Base-by-base conservation (phyloP, 64 coral and sea anemone species). In the Stichodactyla helianthus region DNA sequence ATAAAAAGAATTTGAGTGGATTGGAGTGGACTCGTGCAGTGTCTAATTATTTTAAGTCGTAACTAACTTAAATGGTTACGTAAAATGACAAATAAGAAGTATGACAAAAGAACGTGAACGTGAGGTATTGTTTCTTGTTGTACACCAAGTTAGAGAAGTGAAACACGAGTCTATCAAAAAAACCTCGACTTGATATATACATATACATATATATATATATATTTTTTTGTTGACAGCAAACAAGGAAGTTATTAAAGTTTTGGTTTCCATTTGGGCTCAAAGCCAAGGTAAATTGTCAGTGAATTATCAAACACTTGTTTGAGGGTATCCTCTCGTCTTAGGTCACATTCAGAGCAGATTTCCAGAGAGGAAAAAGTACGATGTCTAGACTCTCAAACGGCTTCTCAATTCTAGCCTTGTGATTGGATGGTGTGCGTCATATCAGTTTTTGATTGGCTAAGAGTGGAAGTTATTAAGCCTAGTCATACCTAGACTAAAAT, bases 171-270 rank as follows among this genome's bases (percentile, higher is more conserved):
- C 31, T 35, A 35, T 35, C 31, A 35, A 35, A 35, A 35, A 35
- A 35, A 35, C 31, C 31, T 2, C 31, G 31, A 35, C 31, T 35
- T 35, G n/a, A n/a, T n/a, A n/a, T n/a, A 31, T 31, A 31, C 1
- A 31, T 31, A 31, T 44, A 44, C 4, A 44, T 44, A 44, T 44
- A 44, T 31, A 44, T 44, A 44, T 44, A 44, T 65, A 16, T 65
- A 65, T 16, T 16, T 16, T 16, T 65, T 64, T 64, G 62, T 65
- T 65, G 68, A 74, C 68, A 74, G 68, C 68, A 74, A 74, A 74
- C 9, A 31, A 74, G 68, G 68, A 74, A 74, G 68, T 74, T 68
- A 9, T 35, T 31, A 10, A 65, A 7, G 0, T 27, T 74, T 74
- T 74, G 25, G 9, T 74, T 74, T 74, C 63, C 20, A n/a, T 15